phyloP scores from a whole-genome alignment of 2,888 invertebrate genomes.

The Gerris lacustris region DNA sequence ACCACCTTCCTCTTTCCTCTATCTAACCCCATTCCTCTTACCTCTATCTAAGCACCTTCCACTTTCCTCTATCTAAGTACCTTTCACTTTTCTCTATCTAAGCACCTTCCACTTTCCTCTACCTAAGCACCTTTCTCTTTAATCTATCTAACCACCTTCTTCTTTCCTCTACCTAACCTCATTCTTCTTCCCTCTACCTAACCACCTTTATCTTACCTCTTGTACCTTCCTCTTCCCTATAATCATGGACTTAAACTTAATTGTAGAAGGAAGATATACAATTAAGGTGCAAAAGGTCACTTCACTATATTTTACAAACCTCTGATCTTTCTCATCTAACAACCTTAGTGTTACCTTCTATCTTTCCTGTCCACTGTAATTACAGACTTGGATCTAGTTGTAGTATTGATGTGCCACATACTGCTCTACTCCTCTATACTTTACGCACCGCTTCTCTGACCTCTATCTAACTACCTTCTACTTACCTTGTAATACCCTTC shows the following conservation, averaged over 20 bases:
- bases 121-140: not conserved
- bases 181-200: not conserved
- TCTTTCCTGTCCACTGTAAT: no score
- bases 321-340: no score
- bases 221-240: not conserved
- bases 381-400: no score
- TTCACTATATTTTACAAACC: no score
- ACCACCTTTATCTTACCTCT: not conserved
- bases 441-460: no score
- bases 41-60: not conserved
- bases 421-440: no score
- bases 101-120: not conserved
- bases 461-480: not conserved
- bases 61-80: not conserved
- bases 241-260: no score
- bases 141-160: not conserved
- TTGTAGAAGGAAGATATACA: no score
- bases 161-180: not conserved
- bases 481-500: not conserved
- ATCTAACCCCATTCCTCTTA: not conserved
- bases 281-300: no score
- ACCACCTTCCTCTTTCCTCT: not conserved
- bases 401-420: no score
- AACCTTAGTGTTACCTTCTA: no score
- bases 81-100: not conserved